Conservation (phyloP, 2,888 invertebrate genomes). For the Siphlonurus alternatus region DNA sequence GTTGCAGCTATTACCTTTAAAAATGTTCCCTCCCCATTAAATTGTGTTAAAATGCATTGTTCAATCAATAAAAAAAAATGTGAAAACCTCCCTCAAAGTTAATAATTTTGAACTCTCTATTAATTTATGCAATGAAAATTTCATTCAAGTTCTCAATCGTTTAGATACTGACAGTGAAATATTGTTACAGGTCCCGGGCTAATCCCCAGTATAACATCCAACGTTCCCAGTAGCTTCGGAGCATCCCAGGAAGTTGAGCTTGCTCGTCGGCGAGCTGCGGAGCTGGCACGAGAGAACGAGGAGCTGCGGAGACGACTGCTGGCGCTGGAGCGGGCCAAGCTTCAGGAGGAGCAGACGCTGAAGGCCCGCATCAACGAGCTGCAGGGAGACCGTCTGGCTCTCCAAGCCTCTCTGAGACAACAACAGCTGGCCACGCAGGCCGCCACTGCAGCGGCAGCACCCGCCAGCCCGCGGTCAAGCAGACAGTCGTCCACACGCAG, state of each 20-base stretch:
- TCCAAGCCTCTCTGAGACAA: neutral
- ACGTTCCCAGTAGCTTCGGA: constrained; percentile 17
- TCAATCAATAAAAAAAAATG: no score
- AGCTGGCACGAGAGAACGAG: constrained; percentile 41
- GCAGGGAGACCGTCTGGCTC: constrained; percentile 2
- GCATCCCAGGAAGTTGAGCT: constrained; percentile 31
- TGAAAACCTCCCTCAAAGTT: no score
- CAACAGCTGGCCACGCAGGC: neutral
- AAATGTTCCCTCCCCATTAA: no score
- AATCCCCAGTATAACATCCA: constrained; percentile 1
- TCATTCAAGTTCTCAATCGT: no score
- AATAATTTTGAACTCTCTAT: no score
- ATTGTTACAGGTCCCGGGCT: neutral
- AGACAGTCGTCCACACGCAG: constrained; percentile 38
- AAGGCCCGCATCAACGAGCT: constrained; percentile 5
- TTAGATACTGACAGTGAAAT: no score
- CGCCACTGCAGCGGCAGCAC: neutral
- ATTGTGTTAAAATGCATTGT: no score
- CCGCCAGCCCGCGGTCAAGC: constrained; percentile 20
- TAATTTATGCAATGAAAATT: no score
- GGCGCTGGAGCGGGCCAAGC: constrained; percentile 31
- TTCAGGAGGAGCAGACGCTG: neutral
- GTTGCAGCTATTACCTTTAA: no score
- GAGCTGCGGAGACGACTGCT: constrained; percentile 40
- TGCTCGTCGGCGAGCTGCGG: constrained; percentile 22